phyloP scores from a whole-genome alignment of 2,113 vertebrate genomes.

The Cyprinus carpio region DNA sequence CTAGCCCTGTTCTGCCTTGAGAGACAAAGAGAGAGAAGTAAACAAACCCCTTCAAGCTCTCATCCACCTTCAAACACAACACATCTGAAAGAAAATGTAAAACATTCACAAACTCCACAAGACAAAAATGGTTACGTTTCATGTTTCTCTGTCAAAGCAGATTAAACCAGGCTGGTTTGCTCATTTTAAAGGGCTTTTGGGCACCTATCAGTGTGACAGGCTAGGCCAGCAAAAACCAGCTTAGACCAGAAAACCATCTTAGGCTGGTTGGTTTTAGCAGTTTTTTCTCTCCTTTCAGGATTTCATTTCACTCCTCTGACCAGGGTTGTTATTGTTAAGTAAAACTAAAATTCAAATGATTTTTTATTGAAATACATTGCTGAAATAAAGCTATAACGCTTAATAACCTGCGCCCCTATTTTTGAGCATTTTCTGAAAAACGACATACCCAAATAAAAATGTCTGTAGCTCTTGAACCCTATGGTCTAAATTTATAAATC shows the following conservation, averaged over 20 bases:
- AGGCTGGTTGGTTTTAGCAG: not conserved
- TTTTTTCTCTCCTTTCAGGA: not conserved
- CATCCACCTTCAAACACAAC: not conserved
- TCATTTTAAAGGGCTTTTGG: not conserved
- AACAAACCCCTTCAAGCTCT: not conserved
- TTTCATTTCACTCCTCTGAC: not conserved
- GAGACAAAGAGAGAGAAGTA: slow-evolving; percentile 7
- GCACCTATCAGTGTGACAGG: not conserved
- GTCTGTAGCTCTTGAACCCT: no score
- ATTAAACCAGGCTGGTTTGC: not conserved
- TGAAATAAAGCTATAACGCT: not conserved
- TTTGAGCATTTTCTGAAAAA: no score
- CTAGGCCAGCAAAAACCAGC: not conserved
- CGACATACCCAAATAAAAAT: no score
- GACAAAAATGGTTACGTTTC: not conserved
- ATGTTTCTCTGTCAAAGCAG: not conserved
- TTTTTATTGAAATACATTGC: not conserved
- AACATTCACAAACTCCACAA: not conserved
- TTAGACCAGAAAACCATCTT: not conserved
- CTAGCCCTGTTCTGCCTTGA: not conserved
- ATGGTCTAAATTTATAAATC: no score
- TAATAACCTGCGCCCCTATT: no score
- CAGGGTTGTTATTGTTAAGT: not conserved
- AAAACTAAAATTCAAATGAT: not conserved
- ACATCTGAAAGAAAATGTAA: not conserved